These are phyloP conservation scores for Papilio machaon DNA, from an alignment of 1,140 invertebrate genomes.

Conservation along the genomic window DNA sequence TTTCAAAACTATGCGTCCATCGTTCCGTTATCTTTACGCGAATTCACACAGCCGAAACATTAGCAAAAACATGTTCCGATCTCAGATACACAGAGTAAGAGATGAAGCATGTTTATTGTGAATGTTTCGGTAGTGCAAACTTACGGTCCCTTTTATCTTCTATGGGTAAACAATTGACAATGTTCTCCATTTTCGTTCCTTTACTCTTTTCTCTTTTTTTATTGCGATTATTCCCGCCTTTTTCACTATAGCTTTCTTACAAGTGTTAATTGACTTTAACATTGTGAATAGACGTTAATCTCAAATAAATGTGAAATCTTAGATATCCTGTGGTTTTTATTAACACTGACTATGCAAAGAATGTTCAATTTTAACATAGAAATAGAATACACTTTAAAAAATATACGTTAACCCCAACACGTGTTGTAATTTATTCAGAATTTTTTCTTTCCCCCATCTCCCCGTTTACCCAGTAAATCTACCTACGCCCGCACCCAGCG, in stretches of 20 bases:
- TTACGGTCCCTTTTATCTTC: too few species aligned
- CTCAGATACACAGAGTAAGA: neutral
- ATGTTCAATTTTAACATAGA: neutral
- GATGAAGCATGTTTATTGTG: neutral
- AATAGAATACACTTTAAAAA: neutral
- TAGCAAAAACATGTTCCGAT: neutral
- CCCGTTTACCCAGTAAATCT: conserved; percentile 4
- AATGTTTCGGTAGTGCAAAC: neutral
- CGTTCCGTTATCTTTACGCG: neutral
- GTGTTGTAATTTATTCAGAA: conserved; percentile 10
- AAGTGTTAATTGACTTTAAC: neutral
- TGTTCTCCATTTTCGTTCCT: neutral
- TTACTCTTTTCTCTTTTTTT: neutral
- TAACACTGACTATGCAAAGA: neutral
- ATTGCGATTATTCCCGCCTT: neutral
- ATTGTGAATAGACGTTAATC: neutral
- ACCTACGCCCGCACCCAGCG: conserved; percentile 25
- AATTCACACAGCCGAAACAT: neutral
- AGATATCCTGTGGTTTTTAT: neutral
- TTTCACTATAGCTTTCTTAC: neutral
- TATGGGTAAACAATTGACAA: neutral
- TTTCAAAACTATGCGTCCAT: neutral
- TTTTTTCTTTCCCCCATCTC: conserved; percentile 9
- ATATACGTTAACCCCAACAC: neutral
- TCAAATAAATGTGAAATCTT: neutral